Base-by-base conservation (phyloP, 2,113 vertebrate species). In the Trachemys scripta region DNA sequence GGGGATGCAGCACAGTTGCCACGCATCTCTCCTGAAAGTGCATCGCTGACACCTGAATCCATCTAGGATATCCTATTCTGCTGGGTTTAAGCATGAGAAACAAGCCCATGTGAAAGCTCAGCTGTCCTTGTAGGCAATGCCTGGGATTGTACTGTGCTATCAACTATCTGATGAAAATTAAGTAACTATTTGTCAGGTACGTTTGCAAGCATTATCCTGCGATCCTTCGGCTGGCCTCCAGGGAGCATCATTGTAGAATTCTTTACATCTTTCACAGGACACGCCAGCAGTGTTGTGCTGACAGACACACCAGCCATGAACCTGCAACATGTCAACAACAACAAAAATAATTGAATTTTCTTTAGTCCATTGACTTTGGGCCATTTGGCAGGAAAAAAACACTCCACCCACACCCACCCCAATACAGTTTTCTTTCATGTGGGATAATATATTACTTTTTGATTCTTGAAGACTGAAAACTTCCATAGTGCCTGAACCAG, bases 231-330 rank as follows among this genome's bases (percentile, higher is more conserved):
- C 99, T 57, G 99, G 99, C 92, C 98, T 98, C 99, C 99, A 99
- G 88, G 99, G 99, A 96, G 97, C 93, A 62, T 99, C 99, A 6
- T 99, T 98, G 98, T 99, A 99, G 98, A 99, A 99, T 92, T 98
- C 98, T 94, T 98, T 98, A 96, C 99, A 99, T 72, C 97, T 97
- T 96, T 99, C 98, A 91, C 99, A 99, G 97, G 99, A 98, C 0
- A 96, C 94, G 47, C 99, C 99, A 5, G 98, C 98, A 0, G 99
- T 99, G 80, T 99, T 98, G 96, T 99, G 99, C 65, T 98, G 98
- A 95, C 99, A 99, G 82, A 99, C 80, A 92, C 99, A 99, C 35
- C 69, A 97, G 24, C 99, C 98, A 0, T 99, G 98, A 78, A 99
- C 98, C 99, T 99, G 98, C 14, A 95, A 56, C 0, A 3, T 3